Conservation (phyloP, 2,797 vertebrate species). For the Neosilurus hyrtlii region DNA sequence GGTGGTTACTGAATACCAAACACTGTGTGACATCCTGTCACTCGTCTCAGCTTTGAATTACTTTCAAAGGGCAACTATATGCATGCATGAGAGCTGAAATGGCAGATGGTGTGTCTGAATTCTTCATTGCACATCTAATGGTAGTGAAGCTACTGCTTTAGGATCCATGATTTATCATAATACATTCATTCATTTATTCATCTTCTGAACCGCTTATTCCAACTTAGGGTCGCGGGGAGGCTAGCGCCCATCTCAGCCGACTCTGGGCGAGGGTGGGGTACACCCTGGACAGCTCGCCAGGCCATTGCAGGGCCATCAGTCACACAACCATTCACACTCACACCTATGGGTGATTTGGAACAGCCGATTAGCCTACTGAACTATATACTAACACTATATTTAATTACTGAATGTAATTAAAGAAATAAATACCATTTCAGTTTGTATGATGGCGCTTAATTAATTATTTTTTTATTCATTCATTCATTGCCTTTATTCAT, state of each 20-base stretch:
- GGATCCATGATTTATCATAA: neutral
- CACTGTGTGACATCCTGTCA: constrained; percentile 22
- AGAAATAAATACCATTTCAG: neutral
- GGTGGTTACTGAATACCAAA: neutral
- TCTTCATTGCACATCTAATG: neutral
- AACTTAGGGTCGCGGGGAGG: no score
- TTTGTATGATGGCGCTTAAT: neutral
- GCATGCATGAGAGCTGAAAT: neutral
- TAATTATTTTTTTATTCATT: neutral
- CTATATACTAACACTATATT: no score
- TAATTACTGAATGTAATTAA: neutral
- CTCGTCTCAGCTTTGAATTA: constrained; percentile 65
- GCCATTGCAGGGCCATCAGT: no score
- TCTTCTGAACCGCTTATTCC: no score
- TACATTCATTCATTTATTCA: no score
- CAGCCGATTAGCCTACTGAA: no score
- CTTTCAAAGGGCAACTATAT: constrained; percentile 45
- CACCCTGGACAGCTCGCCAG: no score
- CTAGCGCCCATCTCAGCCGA: no score
- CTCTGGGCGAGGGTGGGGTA: no score
- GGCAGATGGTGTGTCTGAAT: neutral
- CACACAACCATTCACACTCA: no score
- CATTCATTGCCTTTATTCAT: no score
- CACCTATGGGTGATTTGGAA: no score
- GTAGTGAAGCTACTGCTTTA: neutral